These are phyloP conservation scores for Steinernema khuongi DNA, from an alignment of 1,140 invertebrate species.

Conservation along the genomic window DNA sequence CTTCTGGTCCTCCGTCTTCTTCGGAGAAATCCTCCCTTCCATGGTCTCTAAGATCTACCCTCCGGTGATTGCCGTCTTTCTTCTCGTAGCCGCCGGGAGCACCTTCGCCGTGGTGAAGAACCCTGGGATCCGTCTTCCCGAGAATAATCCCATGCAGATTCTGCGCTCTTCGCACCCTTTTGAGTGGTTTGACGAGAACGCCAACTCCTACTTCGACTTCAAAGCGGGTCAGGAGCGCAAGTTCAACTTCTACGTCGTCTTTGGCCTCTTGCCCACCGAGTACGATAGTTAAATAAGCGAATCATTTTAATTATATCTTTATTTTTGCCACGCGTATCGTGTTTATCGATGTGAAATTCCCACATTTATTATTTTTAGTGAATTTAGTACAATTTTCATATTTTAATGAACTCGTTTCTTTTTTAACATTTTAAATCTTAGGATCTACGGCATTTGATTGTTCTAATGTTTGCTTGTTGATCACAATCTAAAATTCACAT, in stretches of 20 bases:
- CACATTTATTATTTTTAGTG: too few relatives aligned
- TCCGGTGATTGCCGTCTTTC: background rate
- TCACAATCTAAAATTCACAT: too few relatives aligned
- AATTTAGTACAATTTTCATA: too few relatives aligned
- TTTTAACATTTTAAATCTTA: too few relatives aligned
- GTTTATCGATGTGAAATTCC: too few relatives aligned
- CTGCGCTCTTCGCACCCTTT: background rate
- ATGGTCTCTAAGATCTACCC: background rate
- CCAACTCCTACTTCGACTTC: background rate
- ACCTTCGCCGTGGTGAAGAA: background rate
- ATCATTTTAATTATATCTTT: too few relatives aligned
- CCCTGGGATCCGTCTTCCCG: background rate
- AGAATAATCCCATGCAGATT: conserved; percentile 10
- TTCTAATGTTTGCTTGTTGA: too few relatives aligned
- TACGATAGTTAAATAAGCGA: too few relatives aligned
- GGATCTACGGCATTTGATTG: too few relatives aligned
- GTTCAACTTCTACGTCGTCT: conserved; percentile 5
- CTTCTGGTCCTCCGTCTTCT: background rate
- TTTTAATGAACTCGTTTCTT: too few relatives aligned
- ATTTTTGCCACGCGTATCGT: too few relatives aligned
- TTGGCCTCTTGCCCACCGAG: background rate
- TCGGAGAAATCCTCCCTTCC: background rate
- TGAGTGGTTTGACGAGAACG: conserved; percentile 5
- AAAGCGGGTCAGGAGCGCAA: background rate
- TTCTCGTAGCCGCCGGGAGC: background rate